Evolutionary conservation across 2,113 vertebrate species (phyloP).

Genomic region (Tylochromis polylepis): DNA sequence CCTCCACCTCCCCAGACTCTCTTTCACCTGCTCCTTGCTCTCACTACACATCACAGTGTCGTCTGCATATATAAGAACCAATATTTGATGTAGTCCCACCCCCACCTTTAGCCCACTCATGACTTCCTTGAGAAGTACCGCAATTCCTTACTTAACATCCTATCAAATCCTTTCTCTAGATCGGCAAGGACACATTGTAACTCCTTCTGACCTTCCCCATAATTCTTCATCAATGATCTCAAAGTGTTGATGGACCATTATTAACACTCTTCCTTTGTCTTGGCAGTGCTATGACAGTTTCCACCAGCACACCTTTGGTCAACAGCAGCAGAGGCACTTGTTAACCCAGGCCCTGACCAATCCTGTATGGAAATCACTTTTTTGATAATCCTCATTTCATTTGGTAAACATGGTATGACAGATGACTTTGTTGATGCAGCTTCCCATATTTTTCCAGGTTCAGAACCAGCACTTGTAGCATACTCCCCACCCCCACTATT

Average conservation of each 20-base stretch:
- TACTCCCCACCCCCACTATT: not conserved
- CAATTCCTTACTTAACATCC: not conserved
- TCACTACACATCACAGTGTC: not conserved
- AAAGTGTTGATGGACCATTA: not conserved
- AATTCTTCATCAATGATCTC: not conserved
- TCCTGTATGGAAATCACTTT: not conserved
- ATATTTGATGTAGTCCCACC: not conserved
- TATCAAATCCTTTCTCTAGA: not conserved
- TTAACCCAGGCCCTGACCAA: not conserved
- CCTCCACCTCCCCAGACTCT: not conserved
- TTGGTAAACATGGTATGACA: not conserved
- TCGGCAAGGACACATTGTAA: not conserved
- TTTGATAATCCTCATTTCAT: not conserved
- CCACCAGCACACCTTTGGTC: not conserved
- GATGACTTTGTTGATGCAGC: accelerated
- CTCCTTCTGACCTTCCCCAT: not conserved
- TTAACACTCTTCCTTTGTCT: not conserved
- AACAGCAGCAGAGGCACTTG: not conserved
- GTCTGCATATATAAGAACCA: accelerated
- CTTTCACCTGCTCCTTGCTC: not conserved
- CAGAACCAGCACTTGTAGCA: not conserved
- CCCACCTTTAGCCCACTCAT: not conserved
- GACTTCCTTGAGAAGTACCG: not conserved
- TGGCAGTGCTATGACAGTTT: not conserved
- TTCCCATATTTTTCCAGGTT: not conserved